Evolutionary conservation across 2,888 invertebrate genomes (phyloP), one percentile per base, ranked within the genome.

Genomic region (Portevinia maculata): DNA sequence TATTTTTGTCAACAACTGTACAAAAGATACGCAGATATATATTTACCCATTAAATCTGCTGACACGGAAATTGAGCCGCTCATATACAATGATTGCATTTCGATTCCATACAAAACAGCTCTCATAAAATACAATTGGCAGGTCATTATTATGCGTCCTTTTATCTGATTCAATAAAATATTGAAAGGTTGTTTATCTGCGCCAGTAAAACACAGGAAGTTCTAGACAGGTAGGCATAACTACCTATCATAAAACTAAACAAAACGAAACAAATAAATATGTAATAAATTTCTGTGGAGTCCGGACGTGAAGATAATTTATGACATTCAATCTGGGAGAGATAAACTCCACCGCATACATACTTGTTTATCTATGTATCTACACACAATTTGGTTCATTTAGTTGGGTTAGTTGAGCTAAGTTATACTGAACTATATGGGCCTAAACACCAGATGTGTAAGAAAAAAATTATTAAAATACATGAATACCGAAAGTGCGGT

Each of bases 291-390:
- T 24, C 55, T 41, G 7, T 7, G 65, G 21, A 52, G 46, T 34
- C 67, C 24, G 34, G 34, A 52, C 53, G 44, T 9, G 21, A 44
- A 44, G 65, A 67, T 53, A 67, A 67, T 67, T 67, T 67, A 67
- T 67, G 67, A 55, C 46, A 55, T 67, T 67, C 41, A 67, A 55
- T 67, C 32, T 19, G 55, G 21, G 30, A 53, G 4, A 67, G 53
- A 64, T 55, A 65, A 65, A 53, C 32, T 44, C 19, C 13, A 4
- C n/a, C 30, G 39, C 4, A 30, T 3, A 17, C 59, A 41, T 1
- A 1, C 7, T n/a, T n/a, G n/a, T n/a, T n/a, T n/a, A n/a, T n/a
- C n/a, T n/a, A n/a, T n/a, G n/a, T n/a, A n/a, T n/a, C n/a, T n/a
- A n/a, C n/a, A 13, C n/a, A 7, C 1, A 11, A 1, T 5, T 15